Conservation (phyloP, 1,140 invertebrate species). For the Procambarus virginalis region DNA sequence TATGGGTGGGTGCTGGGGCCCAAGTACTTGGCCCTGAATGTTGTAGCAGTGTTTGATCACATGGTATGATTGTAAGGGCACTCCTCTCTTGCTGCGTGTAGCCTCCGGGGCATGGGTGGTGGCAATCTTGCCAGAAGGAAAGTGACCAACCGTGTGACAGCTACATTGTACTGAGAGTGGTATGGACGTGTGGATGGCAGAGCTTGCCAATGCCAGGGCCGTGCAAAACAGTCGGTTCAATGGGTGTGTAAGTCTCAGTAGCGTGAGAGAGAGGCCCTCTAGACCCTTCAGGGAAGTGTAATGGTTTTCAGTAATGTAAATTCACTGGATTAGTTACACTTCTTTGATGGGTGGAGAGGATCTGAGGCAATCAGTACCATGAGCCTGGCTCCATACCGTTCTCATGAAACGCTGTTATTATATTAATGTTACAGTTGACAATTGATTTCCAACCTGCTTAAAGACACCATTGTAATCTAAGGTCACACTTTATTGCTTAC, state of each 20-base stretch:
- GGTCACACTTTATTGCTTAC: slow-evolving; percentile 66
- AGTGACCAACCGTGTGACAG: slow-evolving; percentile 60
- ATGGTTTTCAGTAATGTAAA: neutral
- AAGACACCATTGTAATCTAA: slow-evolving; percentile 66
- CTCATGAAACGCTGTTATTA: slow-evolving; percentile 65
- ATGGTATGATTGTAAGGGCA: slow-evolving; percentile 63
- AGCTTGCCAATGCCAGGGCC: slow-evolving; percentile 58
- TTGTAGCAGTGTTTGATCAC: slow-evolving; percentile 61
- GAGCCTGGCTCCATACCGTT: slow-evolving; percentile 67
- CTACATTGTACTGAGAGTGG: slow-evolving; percentile 65
- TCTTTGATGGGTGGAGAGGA: slow-evolving; percentile 46
- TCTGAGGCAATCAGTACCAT: slow-evolving; percentile 65
- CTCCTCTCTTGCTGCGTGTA: slow-evolving; percentile 64
- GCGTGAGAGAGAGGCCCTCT: slow-evolving; percentile 57
- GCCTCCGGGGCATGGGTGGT: slow-evolving; percentile 45
- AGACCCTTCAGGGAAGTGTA: slow-evolving; percentile 21
- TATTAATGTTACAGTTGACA: slow-evolving; percentile 64
- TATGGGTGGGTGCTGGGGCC: slow-evolving; percentile 62
- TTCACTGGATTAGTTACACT: slow-evolving; percentile 11
- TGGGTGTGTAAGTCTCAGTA: slow-evolving; percentile 65
- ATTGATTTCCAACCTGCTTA: slow-evolving; percentile 64
- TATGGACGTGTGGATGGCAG: slow-evolving; percentile 65
- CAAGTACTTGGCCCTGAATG: slow-evolving; percentile 38
- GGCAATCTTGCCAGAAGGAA: slow-evolving; percentile 44
- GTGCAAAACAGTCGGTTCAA: slow-evolving; percentile 51